These are phyloP conservation scores for Pyrgilauda ruficollis DNA, from an alignment of 2,113 vertebrate species.

Conservation along the genomic window DNA sequence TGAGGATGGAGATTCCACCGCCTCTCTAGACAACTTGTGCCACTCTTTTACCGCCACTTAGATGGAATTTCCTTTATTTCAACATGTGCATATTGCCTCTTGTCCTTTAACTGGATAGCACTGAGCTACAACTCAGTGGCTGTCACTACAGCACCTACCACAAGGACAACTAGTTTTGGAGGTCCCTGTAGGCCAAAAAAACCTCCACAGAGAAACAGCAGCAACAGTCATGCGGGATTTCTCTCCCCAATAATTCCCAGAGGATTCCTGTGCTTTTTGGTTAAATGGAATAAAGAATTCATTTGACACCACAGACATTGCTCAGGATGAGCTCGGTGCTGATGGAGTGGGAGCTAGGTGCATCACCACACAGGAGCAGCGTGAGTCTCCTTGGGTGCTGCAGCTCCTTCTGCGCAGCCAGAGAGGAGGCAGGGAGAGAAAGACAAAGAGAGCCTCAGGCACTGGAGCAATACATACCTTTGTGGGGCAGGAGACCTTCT, in stretches of 20 bases:
- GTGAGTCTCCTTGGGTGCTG: not conserved
- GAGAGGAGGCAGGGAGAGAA: not conserved
- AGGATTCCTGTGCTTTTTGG: not conserved
- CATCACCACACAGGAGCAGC: not conserved
- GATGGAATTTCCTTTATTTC: not conserved
- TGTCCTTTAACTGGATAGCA: not conserved
- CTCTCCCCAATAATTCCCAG: not conserved
- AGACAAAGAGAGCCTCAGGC: not conserved
- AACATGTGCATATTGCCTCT: not conserved
- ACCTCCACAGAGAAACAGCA: not conserved
- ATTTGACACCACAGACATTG: not conserved
- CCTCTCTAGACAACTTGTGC: not conserved
- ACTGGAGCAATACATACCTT: not conserved
- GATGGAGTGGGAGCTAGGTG: not conserved
- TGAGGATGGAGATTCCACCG: not conserved
- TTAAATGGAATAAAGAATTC: not conserved
- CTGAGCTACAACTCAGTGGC: not conserved
- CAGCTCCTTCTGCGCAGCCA: not conserved
- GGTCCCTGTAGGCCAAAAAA: not conserved
- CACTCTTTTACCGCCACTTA: not conserved
- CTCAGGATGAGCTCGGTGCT: not conserved
- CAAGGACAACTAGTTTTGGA: not conserved
- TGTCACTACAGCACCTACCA: not conserved
- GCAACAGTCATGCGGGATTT: not conserved
- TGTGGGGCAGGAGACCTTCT: not conserved